phyloP scores from a whole-genome alignment of 2,888 invertebrate genomes.

The Ormyrus thymus region DNA sequence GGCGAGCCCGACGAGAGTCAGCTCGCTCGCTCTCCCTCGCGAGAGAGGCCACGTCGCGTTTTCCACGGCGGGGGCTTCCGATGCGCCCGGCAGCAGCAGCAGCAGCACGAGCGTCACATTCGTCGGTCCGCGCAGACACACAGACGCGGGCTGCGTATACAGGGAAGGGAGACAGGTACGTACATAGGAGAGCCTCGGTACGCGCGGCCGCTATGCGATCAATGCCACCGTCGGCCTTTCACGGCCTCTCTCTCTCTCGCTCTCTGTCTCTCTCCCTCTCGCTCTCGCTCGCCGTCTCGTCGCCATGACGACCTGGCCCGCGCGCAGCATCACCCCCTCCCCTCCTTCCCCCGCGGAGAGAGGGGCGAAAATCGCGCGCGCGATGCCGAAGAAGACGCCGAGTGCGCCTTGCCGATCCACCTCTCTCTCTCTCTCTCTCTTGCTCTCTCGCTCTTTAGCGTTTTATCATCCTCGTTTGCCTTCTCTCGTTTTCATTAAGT shows the following conservation, averaged over 20 bases:
- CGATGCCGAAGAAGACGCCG: slow-evolving; percentile 1
- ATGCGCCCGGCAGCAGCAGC: neutral
- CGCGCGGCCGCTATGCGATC: slow-evolving; percentile 70
- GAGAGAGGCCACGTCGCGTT: slow-evolving; percentile 11
- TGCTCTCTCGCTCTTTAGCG: neutral
- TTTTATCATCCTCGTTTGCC: neutral
- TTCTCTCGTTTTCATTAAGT: neutral
- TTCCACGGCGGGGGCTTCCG: slow-evolving; percentile 9
- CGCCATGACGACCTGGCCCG: slow-evolving; percentile 66
- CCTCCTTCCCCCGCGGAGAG: slow-evolving; percentile 50
- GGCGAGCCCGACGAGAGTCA: too few species aligned
- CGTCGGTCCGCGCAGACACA: slow-evolving; percentile 9
- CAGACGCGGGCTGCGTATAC: neutral
- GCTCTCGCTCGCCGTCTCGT: slow-evolving; percentile 57
- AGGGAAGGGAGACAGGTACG: neutral
- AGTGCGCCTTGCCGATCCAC: neutral
- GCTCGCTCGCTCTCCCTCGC: neutral
- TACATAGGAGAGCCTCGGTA: slow-evolving; percentile 53
- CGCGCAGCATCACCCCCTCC: slow-evolving; percentile 65
- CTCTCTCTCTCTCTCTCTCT: slow-evolving; percentile 1
- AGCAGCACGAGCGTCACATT: neutral
- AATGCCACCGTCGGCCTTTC: slow-evolving; percentile 69
- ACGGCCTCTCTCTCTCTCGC: slow-evolving; percentile 58
- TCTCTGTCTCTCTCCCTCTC: slow-evolving; percentile 60
- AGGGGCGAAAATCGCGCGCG: slow-evolving; percentile 32